Evolutionary conservation across 2,797 vertebrate genomes (phyloP).

Genomic region (Eospalax fontanierii): DNA sequence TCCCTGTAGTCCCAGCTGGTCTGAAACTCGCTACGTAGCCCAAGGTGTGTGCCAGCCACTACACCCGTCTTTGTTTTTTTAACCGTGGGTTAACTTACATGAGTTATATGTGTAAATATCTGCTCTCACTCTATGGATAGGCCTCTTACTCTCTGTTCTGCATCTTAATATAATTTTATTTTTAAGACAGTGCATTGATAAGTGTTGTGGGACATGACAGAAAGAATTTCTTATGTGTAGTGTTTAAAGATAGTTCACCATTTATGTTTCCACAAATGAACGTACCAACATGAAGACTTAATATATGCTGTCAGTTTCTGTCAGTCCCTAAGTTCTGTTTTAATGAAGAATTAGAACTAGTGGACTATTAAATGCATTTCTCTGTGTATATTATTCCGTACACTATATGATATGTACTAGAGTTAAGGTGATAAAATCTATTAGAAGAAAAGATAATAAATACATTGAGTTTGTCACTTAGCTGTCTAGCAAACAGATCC

Average conservation of each 20-base stretch:
- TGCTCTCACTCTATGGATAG: conserved; percentile 3
- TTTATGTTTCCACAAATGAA: conserved; percentile 37
- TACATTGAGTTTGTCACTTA: neutral
- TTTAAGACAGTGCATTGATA: conserved; percentile 2
- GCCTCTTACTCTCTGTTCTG: conserved; percentile 53
- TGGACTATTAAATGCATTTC: neutral
- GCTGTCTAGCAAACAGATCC: neutral
- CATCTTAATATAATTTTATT: conserved; percentile 36
- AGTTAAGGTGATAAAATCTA: neutral
- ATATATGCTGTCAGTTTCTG: neutral
- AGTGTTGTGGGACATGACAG: neutral
- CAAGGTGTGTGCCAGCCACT: too few species aligned
- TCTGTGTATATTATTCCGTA: neutral
- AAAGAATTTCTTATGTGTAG: conserved; percentile 41
- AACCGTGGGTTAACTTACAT: too few species aligned
- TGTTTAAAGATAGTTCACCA: conserved; percentile 28
- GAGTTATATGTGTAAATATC: neutral
- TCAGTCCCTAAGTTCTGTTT: conserved; percentile 14
- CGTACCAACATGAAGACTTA: neutral
- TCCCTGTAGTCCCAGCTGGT: too few species aligned
- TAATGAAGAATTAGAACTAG: conserved; percentile 26
- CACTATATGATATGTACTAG: neutral
- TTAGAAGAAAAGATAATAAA: neutral
- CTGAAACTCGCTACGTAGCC: too few species aligned
- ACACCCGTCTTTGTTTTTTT: too few species aligned